These are phyloP conservation scores for Papilio demoleus DNA, from an alignment of 2,888 invertebrate genomes.

Conservation along the genomic window DNA sequence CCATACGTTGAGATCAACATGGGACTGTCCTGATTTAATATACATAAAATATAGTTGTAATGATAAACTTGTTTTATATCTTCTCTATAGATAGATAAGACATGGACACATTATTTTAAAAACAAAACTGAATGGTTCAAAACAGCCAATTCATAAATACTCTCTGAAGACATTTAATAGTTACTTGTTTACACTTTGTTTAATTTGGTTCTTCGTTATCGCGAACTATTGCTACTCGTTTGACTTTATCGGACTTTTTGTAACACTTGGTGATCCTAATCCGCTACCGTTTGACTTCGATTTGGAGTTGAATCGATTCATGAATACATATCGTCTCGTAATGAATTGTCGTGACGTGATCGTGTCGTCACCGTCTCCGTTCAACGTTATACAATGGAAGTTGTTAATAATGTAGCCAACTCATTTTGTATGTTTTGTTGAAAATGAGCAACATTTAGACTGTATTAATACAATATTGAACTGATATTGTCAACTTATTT, in stretches of 20 bases:
- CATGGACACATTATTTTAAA: no score
- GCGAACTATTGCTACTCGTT: not conserved
- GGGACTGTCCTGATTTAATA: conserved; percentile 11
- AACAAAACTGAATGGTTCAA: no score
- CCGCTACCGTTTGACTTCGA: conserved; percentile 42
- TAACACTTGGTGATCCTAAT: conserved; percentile 8
- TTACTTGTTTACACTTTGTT: no score
- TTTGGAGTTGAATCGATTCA: conserved; percentile 47
- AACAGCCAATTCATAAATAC: no score
- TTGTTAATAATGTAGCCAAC: conserved; percentile 24
- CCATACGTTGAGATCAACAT: not conserved
- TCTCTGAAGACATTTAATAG: no score
- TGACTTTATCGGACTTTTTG: not conserved
- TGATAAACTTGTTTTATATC: no score
- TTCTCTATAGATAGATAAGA: no score
- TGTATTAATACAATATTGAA: conserved; percentile 2
- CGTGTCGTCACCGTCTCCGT: conserved; percentile 42
- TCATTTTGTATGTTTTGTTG: not conserved
- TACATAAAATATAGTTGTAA: no score
- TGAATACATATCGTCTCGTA: conserved; percentile 51
- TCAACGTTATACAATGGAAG: conserved; percentile 20
- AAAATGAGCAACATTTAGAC: not conserved
- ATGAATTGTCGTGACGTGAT: conserved; percentile 50
- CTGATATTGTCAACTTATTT: not conserved
- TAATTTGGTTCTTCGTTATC: no score